A percentile compares a stretch with the other conserved stretches of the same genome.
These are phyloP conservation scores for Marmota monax DNA, from an alignment of 2,113 vertebrate genomes.

Conservation along the genomic window DNA sequence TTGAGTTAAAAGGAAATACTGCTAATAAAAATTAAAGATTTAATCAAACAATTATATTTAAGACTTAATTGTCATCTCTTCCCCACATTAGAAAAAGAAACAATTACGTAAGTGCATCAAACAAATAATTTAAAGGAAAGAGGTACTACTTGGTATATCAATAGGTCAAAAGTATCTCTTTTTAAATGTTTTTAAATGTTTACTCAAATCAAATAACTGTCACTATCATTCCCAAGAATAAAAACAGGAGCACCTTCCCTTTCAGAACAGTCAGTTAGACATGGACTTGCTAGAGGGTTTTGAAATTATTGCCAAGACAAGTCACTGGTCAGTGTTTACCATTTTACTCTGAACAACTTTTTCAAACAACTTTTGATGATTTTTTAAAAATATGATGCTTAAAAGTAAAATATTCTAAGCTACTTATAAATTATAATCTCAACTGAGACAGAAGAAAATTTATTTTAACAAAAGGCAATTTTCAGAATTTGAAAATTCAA, in stretches of 20 bases:
- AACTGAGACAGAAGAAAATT: slow-evolving; percentile 36
- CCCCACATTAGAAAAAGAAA: slow-evolving; percentile 23
- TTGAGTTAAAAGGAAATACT: slow-evolving; percentile 48
- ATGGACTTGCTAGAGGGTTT: not conserved
- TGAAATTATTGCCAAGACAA: slow-evolving; percentile 34
- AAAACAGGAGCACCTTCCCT: not conserved
- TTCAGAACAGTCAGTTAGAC: not conserved
- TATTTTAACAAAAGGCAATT: slow-evolving; percentile 57
- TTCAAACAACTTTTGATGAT: not conserved
- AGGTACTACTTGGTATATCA: not conserved
- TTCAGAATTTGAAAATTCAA: slow-evolving; percentile 54
- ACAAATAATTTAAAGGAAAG: slow-evolving; percentile 30
- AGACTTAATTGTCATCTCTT: not conserved
- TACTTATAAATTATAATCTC: slow-evolving; percentile 11
- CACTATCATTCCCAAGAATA: not conserved
- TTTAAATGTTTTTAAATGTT: slow-evolving; percentile 16
- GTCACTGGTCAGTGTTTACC: slow-evolving; percentile 5
- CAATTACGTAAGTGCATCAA: not conserved
- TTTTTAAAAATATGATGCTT: not conserved
- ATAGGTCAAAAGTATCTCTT: not conserved
- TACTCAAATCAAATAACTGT: not conserved
- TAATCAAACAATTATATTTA: slow-evolving; percentile 34
- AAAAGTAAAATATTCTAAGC: slow-evolving; percentile 54
- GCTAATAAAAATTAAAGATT: slow-evolving; percentile 48
- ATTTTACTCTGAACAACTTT: slow-evolving; percentile 37